Evolutionary conservation across 2,113 vertebrate species (phyloP).

Genomic region (Monopterus albus): DNA sequence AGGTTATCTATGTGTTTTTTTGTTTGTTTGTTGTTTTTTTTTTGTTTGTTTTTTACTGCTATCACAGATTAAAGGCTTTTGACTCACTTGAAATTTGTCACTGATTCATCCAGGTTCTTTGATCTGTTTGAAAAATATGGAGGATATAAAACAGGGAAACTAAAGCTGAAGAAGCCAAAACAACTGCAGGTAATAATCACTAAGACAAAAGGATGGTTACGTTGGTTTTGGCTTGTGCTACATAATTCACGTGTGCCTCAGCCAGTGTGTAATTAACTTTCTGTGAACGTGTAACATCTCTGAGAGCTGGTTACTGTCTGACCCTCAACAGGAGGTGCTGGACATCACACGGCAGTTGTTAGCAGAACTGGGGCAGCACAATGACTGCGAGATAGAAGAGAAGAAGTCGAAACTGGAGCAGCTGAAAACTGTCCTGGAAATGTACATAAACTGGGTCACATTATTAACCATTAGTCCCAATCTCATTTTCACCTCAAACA

Average conservation of each 20-base stretch:
- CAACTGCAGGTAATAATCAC: conserved; percentile 90
- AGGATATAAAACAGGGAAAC: conserved; percentile 94
- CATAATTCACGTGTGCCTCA: no score
- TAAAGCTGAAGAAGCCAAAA: conserved; percentile 96
- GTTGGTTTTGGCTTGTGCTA: neutral
- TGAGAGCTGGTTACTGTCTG: no score
- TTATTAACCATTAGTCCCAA: no score
- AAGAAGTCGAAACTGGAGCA: conserved; percentile 96
- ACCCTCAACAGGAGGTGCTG: conserved; percentile 93
- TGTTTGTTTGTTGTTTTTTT: neutral
- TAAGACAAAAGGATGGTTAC: neutral
- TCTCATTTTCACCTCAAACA: no score
- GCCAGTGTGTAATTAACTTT: neutral
- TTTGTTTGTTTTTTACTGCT: neutral
- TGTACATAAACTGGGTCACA: no score
- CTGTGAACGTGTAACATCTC: no score
- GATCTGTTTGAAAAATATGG: conserved; percentile 94
- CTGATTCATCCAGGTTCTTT: conserved; percentile 93
- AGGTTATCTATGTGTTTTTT: conserved; percentile 32
- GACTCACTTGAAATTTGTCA: conserved; percentile 2
- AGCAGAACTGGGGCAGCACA: conserved; percentile 88
- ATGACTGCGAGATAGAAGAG: conserved; percentile 93
- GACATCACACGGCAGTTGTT: conserved; percentile 93
- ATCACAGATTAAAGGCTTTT: neutral
- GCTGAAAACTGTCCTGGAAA: conserved; percentile 96